Conservation (phyloP, 2,797 vertebrate species). For the Xiphorhynchus erythropygius region DNA sequence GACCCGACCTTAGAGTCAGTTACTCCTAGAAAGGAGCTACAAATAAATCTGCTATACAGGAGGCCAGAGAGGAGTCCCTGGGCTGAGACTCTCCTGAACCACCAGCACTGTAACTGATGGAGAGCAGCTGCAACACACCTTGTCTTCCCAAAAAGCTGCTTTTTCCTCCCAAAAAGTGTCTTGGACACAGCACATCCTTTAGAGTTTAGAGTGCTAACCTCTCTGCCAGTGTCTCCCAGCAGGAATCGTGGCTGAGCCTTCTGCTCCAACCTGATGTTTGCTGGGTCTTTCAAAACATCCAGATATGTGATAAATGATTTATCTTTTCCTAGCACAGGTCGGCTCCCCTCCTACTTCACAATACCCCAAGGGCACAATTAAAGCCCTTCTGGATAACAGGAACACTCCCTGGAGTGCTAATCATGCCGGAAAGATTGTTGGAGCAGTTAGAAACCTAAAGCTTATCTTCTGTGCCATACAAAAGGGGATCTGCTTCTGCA, state of each 20-base stretch:
- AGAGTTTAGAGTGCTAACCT: neutral
- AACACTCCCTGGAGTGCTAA: conserved; percentile 32
- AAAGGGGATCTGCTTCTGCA: conserved; percentile 31
- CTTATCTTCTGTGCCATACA: conserved; percentile 34
- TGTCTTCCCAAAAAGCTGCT: neutral
- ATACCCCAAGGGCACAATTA: conserved; percentile 18
- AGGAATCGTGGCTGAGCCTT: neutral
- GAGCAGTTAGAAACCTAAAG: conserved; percentile 2
- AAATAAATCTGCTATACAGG: neutral
- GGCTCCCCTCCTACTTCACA: neutral
- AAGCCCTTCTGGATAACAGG: conserved; percentile 27
- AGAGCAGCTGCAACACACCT: neutral
- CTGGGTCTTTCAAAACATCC: conserved; percentile 12
- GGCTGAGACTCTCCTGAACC: neutral
- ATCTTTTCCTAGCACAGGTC: neutral
- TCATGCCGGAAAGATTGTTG: neutral
- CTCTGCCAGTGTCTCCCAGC: neutral
- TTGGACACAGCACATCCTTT: neutral
- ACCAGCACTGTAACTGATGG: neutral
- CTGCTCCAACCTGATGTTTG: neutral
- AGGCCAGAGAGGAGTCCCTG: neutral
- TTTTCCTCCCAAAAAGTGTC: neutral
- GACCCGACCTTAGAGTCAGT: neutral
- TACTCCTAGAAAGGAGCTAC: neutral
- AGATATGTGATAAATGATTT: conserved; percentile 38